Evolutionary conservation across 2,888 invertebrate species (phyloP).

Genomic region (Lithophane socia): DNA sequence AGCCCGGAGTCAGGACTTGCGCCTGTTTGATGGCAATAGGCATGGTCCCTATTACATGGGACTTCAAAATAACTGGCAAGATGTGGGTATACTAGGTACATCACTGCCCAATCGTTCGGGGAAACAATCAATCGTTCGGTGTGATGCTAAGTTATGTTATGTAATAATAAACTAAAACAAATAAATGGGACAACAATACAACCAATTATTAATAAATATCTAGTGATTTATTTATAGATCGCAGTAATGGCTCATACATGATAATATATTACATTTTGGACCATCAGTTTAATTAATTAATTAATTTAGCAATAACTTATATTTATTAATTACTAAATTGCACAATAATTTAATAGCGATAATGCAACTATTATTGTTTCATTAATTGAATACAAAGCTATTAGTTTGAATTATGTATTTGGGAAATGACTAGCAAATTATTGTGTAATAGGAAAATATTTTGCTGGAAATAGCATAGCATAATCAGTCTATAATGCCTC

Average conservation of each 20-base stretch:
- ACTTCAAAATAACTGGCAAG: too few species aligned
- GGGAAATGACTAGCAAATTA: background rate
- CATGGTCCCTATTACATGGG: too few species aligned
- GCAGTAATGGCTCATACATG: constrained; percentile 2
- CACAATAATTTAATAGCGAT: background rate
- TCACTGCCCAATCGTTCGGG: too few species aligned
- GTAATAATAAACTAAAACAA: constrained; percentile 3
- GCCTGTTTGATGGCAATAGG: too few species aligned
- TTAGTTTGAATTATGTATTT: background rate
- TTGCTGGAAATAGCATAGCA: background rate
- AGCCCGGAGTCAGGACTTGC: too few species aligned
- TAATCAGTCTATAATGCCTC: too few species aligned
- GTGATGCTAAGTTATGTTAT: too few species aligned
- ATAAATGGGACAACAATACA: constrained; percentile 16
- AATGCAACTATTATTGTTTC: constrained; percentile 1
- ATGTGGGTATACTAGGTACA: too few species aligned
- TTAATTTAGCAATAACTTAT: background rate
- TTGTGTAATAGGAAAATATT: background rate
- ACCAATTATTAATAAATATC: constrained; percentile 6
- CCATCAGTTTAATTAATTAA: constrained; percentile 24
- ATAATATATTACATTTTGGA: constrained; percentile 10
- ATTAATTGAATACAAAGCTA: constrained; percentile 4
- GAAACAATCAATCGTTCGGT: too few species aligned
- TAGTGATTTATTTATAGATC: constrained; percentile 23
- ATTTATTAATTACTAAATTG: background rate